These are phyloP conservation scores for Cossypha caffra DNA, from an alignment of 2,797 vertebrate genomes.

Conservation along the genomic window DNA sequence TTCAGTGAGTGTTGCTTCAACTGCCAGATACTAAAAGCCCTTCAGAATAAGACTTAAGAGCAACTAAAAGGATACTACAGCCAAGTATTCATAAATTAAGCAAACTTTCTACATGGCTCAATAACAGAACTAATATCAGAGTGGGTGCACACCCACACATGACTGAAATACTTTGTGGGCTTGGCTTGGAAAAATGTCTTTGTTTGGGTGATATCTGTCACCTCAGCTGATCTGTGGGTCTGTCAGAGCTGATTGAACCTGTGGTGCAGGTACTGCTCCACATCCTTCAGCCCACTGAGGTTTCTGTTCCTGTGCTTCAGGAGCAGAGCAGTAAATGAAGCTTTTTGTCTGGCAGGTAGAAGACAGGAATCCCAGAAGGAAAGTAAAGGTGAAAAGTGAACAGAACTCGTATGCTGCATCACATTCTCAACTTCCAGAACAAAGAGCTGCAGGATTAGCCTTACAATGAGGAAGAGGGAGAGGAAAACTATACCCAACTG, in stretches of 20 bases:
- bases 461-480: neutral
- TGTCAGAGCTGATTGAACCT: neutral
- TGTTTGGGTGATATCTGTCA: neutral
- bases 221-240: neutral
- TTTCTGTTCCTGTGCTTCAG: neutral
- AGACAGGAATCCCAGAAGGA: neutral
- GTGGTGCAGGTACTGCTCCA: neutral
- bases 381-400: neutral
- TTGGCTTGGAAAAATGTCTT: neutral
- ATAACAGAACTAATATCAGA: neutral
- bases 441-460: neutral
- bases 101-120: neutral
- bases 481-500: neutral
- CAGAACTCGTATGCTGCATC: fast-evolving
- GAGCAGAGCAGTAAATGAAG: neutral
- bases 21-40: neutral
- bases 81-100: neutral
- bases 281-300: neutral
- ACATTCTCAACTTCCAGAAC: neutral
- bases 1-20: neutral
- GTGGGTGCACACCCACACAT: fast-evolving
- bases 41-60: neutral
- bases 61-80: neutral
- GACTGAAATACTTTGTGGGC: neutral
- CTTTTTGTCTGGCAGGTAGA: neutral